A percentile compares a stretch with the other conserved stretches of the same genome.
Conservation (phyloP, 1,140 invertebrate genomes). For the Mycetomoellerius zeteki region DNA sequence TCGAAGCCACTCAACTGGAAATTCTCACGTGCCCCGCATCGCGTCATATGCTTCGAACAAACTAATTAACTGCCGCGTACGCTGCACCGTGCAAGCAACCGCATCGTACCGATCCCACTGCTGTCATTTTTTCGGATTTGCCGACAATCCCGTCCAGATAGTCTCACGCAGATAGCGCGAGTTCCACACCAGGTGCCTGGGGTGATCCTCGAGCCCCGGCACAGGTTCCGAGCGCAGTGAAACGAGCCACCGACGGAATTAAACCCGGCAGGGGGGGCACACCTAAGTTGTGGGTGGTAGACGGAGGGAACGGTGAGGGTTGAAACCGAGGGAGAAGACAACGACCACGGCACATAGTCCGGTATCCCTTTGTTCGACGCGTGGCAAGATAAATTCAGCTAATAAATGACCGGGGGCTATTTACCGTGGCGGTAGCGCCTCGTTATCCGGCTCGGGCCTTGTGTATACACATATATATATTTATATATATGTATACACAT, state of each 20-base stretch:
- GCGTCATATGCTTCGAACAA: slow-evolving; percentile 9
- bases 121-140: slow-evolving; percentile 73
- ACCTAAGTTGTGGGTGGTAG: slow-evolving; percentile 44
- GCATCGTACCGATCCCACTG: slow-evolving; percentile 55
- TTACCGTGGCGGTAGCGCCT: slow-evolving; percentile 84
- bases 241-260: slow-evolving; percentile 46
- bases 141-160: slow-evolving; percentile 71
- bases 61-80: slow-evolving; percentile 37
- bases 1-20: slow-evolving; percentile 11
- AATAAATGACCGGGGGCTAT: slow-evolving; percentile 84
- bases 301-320: not conserved
- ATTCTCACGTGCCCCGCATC: slow-evolving; percentile 40
- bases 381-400: slow-evolving; percentile 85
- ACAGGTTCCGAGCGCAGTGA: slow-evolving; percentile 43
- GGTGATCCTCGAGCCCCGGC: slow-evolving; percentile 45
- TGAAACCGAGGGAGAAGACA: slow-evolving; percentile 48
- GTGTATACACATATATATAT: slow-evolving; percentile 48
- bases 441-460: slow-evolving; percentile 80
- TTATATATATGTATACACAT: no score
- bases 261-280: slow-evolving; percentile 58
- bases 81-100: not conserved
- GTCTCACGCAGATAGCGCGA: slow-evolving; percentile 70
- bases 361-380: slow-evolving; percentile 83
- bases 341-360: slow-evolving; percentile 73
- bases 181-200: slow-evolving; percentile 70